These are phyloP conservation scores for Myrmophylax atrothorax DNA, from an alignment of 2,113 vertebrate species.

Conservation along the genomic window DNA sequence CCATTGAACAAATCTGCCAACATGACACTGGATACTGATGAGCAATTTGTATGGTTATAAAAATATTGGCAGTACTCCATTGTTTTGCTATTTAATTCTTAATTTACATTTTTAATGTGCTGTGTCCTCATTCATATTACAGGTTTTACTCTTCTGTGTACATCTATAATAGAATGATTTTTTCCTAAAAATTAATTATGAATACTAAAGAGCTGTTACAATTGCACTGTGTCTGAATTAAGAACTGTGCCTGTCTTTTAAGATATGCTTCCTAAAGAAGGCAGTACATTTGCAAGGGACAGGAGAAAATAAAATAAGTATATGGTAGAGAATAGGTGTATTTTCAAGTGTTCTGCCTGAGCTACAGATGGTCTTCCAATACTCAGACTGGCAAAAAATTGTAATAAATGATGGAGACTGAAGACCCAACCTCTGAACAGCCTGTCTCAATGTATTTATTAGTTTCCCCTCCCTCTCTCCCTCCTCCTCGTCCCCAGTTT, in stretches of 20 bases:
- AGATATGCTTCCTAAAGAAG: neutral
- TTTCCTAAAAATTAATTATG: constrained; percentile 46
- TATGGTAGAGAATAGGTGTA: neutral
- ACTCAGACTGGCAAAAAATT: neutral
- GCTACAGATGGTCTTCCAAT: neutral
- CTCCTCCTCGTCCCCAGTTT: neutral
- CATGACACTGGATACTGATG: constrained; percentile 61
- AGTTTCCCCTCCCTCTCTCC: neutral
- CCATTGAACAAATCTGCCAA: constrained; percentile 58
- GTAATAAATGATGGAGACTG: neutral
- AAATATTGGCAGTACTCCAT: constrained; percentile 67
- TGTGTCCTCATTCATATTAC: constrained; percentile 68
- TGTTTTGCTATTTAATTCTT: constrained; percentile 76
- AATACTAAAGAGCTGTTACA: constrained; percentile 48
- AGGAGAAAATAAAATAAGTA: neutral
- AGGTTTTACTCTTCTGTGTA: constrained; percentile 62
- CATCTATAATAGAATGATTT: constrained; percentile 55
- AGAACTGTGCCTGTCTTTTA: neutral
- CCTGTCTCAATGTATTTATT: constrained; percentile 16
- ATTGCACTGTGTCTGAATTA: constrained; percentile 1
- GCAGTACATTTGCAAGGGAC: neutral
- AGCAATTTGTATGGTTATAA: constrained; percentile 65
- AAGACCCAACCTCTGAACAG: neutral
- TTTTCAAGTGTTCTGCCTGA: neutral
- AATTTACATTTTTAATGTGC: constrained; percentile 77